Evolutionary conservation across 2,113 vertebrate genomes (phyloP).

Genomic region (Merops nubicus): DNA sequence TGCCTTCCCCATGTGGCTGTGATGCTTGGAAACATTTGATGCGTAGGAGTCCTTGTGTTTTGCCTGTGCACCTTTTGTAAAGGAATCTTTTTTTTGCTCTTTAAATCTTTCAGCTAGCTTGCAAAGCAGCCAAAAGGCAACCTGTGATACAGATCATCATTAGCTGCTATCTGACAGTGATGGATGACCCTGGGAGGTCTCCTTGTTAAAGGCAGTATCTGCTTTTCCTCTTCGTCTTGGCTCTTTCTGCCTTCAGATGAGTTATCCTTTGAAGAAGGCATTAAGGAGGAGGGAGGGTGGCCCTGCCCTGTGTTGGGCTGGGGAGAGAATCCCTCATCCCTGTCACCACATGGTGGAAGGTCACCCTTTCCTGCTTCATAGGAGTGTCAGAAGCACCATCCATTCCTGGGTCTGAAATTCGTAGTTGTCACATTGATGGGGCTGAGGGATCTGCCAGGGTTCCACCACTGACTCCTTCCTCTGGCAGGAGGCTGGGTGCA

Average conservation of each 20-base stretch:
- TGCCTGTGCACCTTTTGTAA: neutral
- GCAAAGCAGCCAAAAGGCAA: neutral
- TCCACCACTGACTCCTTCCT: neutral
- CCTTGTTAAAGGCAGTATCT: neutral
- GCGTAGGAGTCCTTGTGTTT: rapidly evolving
- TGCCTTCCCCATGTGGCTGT: neutral
- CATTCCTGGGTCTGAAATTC: neutral
- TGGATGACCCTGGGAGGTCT: neutral
- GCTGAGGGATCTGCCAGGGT: rapidly evolving
- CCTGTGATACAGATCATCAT: neutral
- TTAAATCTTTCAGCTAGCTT: neutral
- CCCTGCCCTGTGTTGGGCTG: neutral
- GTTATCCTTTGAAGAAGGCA: neutral
- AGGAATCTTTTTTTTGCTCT: neutral
- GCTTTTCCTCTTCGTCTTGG: neutral
- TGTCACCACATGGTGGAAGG: rapidly evolving
- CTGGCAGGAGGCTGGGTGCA: neutral
- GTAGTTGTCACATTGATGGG: neutral
- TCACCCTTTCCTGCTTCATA: neutral
- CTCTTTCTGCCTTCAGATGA: neutral
- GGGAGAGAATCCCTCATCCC: neutral
- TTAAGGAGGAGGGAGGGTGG: neutral
- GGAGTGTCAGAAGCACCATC: neutral
- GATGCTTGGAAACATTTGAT: neutral
- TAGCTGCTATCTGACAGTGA: conserved; percentile 11